These are phyloP conservation scores for Acrossocheilus wenchowensis DNA, from an alignment of 2,797 vertebrate species.

Conservation along the genomic window DNA sequence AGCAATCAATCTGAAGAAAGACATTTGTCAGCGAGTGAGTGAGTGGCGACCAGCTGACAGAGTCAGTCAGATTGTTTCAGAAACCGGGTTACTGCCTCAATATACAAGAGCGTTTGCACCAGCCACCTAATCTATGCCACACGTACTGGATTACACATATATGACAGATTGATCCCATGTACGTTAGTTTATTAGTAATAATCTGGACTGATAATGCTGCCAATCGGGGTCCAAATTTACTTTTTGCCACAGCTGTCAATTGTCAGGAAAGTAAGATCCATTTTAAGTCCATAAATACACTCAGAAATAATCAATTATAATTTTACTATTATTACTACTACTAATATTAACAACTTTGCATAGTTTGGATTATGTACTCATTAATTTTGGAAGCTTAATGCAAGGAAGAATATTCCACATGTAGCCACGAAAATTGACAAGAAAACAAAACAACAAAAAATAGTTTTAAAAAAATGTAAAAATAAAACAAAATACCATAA, in stretches of 20 bases:
- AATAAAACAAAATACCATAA: neutral
- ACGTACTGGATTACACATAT: conserved; percentile 23
- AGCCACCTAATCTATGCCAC: conserved; percentile 25
- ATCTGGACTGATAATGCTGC: conserved; percentile 11
- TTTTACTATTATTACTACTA: neutral
- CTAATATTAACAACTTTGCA: neutral
- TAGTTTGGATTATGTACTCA: neutral
- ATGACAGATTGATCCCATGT: neutral
- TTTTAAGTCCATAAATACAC: neutral
- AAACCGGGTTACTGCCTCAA: conserved; percentile 23
- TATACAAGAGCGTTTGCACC: conserved; percentile 13
- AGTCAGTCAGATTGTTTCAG: conserved; percentile 59
- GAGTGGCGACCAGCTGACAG: conserved; percentile 66
- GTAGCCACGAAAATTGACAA: neutral
- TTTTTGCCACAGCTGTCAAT: neutral
- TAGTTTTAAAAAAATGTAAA: neutral
- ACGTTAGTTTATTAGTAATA: conserved; percentile 5
- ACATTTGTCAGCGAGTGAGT: conserved; percentile 73
- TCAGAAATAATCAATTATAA: neutral
- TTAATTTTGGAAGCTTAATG: neutral
- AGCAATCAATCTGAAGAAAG: conserved; percentile 74
- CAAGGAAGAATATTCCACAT: neutral
- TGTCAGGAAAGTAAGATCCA: neutral
- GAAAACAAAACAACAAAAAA: neutral
- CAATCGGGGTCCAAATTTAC: neutral